Base-by-base conservation (phyloP, 2,797 vertebrate genomes). In the Lophotriccus pileatus region DNA sequence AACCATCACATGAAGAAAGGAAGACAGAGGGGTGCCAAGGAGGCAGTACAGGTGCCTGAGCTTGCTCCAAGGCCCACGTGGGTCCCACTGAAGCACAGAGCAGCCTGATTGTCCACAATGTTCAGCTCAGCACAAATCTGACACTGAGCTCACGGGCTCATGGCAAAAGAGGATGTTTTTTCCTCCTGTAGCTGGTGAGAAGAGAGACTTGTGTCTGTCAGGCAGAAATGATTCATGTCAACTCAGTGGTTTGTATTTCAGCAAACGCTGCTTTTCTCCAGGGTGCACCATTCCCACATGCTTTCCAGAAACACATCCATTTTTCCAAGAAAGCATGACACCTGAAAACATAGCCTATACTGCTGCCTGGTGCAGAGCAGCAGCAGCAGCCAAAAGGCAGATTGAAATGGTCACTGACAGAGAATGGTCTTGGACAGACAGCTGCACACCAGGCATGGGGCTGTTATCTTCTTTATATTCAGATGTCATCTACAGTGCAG, bases 101-200 rank as follows among this genome's bases (percentile, higher is more conserved):
- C 32, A 62, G 21, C 12, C 24, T 47, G 63, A 41, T 36, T 32
- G 32, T 39, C 32, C 5, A 3, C 1, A 4, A 18, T 0, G 0
- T 10, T 7, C 0, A 0, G 12, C 30, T 36, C 69, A 52, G 25
- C 10, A 18, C 14, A 19, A 55, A 22, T 37, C 56, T 87, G 47
- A 50, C 1, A 3, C 43, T 47, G 39, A 81, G 21, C 52, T 74
- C 44, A n/a, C 14, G 9, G 7, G 8, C 16, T 18, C 1, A 0
- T 41, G 58, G 23, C 47, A 73, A 25, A 12, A 63, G 23, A 66
- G 6, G 36, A 34, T 24, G 2, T 12, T 47, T 69, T 62, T 53
- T 10, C 23, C 8, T 77, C 27, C 5, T 32, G 27, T 56, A 60
- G 13, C 27, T 74, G 75, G 28, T 76, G 50, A 76, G 46, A 79